Evolutionary conservation across 2,888 invertebrate species (phyloP), one percentile per base, ranked within the genome.

Genomic region (Drosophila acutilabella): DNA sequence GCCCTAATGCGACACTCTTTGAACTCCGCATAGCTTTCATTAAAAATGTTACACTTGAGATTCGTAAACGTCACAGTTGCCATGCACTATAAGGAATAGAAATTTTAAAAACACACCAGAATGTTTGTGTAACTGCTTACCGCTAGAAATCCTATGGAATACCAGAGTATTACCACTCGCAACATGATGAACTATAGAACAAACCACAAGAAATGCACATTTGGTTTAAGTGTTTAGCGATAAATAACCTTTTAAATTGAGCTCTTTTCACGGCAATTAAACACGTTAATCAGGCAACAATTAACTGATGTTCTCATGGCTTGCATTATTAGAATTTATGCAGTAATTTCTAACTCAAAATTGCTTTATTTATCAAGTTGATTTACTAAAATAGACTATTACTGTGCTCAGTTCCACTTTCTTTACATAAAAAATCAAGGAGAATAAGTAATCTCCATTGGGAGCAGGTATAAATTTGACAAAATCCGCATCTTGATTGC

Each of bases 61-160:
- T 81, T 81, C 4, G 85, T 81, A 14, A 84, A 84, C 6, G 64
- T 14, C 6, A 79, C 60, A 16, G 68, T 57, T 1, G 50, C 62
- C 20, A 58, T 2, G 40, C 40, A n/a, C 40, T 40, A 23, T 23
- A 45, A 23, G n/a, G 7, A 4, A 13, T 5, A 3, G 20, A 36
- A 36, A 23, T n/a, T 30, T 30, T 6, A 8, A 30, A 30, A 2
- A 8, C 26, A 6, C 4, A 13, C 2, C 4, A n/a, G 2, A 8
- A 30, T 6, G 0, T 45, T 13, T n/a, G 2, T n/a, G 7, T 1
- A 8, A 4, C 8, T 10, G 14, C 45, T 45, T 26, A 47, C 47
- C 47, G 4, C 8, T 26, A 47, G 4, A n/a, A 26, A 47, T 14
- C 47, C 47, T 8, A 47, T n/a, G 26, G 47, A 47, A 16, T 11